A percentile compares a stretch with the other conserved stretches of the same genome.
These are phyloP conservation scores for Nephila pilipes DNA, from an alignment of 1,140 invertebrate genomes.

Conservation along the genomic window DNA sequence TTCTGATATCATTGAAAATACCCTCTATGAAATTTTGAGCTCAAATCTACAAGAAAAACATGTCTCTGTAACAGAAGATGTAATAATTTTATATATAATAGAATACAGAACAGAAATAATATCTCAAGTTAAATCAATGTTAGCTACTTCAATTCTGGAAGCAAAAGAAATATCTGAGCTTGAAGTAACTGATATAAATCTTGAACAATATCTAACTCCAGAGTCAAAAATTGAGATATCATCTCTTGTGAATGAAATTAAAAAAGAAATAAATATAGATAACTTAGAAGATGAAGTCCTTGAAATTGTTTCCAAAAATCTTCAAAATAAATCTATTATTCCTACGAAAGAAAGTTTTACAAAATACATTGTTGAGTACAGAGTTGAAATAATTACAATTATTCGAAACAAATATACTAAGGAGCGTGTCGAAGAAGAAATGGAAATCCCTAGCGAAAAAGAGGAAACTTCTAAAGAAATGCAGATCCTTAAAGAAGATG, in stretches of 20 bases:
- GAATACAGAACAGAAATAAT: neutral
- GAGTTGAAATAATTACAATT: conserved; percentile 14
- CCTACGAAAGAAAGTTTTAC: neutral
- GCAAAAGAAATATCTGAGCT: conserved; percentile 82
- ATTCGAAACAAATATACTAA: neutral
- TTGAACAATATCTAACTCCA: conserved; percentile 53
- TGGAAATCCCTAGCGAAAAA: conserved; percentile 81
- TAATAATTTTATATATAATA: neutral
- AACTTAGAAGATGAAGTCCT: neutral
- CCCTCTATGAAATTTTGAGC: neutral
- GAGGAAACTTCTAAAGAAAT: conserved; percentile 68
- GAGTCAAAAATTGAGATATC: neutral
- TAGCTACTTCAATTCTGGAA: no score
- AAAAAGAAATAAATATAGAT: neutral
- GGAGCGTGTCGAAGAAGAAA: conserved; percentile 71
- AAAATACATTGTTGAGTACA: conserved; percentile 51
- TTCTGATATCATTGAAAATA: neutral
- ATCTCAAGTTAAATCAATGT: neutral
- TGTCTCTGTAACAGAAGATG: neutral
- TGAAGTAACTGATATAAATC: conserved; percentile 79
- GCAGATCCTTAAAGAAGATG: no score
- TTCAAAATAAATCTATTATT: neutral
- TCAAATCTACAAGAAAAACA: neutral
- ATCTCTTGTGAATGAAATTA: neutral
- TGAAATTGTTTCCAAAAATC: neutral